phyloP scores from a whole-genome alignment of 2,888 invertebrate species.

The Eristalis arbustorum region DNA sequence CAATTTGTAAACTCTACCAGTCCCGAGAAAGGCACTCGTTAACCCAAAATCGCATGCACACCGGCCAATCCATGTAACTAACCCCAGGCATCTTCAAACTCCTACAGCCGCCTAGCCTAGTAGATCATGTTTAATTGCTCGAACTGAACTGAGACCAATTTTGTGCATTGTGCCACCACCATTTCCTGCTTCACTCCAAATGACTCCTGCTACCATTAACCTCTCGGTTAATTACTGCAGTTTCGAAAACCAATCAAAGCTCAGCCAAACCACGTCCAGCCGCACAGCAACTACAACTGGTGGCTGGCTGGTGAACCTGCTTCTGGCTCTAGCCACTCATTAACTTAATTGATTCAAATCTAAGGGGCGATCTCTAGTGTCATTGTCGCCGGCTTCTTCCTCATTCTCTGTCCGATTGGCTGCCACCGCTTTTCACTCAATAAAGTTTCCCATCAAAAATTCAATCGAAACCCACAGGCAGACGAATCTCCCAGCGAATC shows the following conservation, averaged over 20 bases:
- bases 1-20: not conserved
- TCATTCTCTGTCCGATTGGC: not conserved
- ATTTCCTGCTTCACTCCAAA: not conserved
- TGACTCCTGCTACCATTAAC: not conserved
- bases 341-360: conserved; percentile 48
- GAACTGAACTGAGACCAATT: not conserved
- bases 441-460: not conserved
- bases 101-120: too few species aligned
- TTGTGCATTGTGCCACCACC: not conserved
- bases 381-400: conserved; percentile 24
- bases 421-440: not conserved
- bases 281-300: not conserved
- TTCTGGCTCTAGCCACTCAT: conserved; percentile 18
- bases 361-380: conserved; percentile 3
- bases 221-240: not conserved
- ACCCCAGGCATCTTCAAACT: not conserved
- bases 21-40: not conserved
- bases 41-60: not conserved
- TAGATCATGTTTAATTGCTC: not conserved
- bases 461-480: not conserved
- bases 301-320: not conserved
- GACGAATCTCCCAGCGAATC: not conserved
- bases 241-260: not conserved
- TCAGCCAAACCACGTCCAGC: not conserved
- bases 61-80: not conserved